Percentiles rank a stretch among this genome's conserved stretches.
These are phyloP conservation scores for Intoshia linei DNA, from an alignment of 1,140 invertebrate genomes.

Conservation along the genomic window DNA sequence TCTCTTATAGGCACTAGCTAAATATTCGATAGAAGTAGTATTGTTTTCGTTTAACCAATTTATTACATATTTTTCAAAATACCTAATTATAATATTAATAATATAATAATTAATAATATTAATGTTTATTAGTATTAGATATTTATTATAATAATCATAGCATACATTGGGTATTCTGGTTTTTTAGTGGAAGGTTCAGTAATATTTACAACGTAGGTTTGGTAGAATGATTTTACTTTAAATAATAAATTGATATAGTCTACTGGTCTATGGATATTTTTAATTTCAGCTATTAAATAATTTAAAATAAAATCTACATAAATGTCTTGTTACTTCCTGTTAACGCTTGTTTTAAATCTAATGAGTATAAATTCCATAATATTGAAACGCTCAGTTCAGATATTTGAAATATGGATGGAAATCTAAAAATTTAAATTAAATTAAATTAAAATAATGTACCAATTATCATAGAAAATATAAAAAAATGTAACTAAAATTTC, in stretches of 20 bases:
- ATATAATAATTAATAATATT: neutral
- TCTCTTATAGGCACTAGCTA: conserved; percentile 82
- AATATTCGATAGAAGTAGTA: conserved; percentile 84
- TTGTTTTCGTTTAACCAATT: conserved; percentile 99
- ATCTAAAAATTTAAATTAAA: conserved; percentile 18
- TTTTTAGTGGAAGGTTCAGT: conserved; percentile 1
- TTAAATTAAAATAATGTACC: conserved; percentile 2
- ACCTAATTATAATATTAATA: conserved; percentile 25
- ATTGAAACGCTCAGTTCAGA: conserved; percentile 63
- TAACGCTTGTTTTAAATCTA: conserved; percentile 82
- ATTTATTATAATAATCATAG: neutral
- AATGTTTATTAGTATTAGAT: neutral
- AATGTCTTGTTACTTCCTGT: conserved; percentile 29
- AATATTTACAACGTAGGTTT: conserved; percentile 62
- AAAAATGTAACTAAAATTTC: neutral
- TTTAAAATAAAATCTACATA: neutral
- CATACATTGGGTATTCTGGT: neutral
- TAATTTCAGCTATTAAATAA: neutral
- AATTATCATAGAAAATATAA: neutral
- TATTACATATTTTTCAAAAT: conserved; percentile 99
- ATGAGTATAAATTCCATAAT: conserved; percentile 79
- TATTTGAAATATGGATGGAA: conserved; percentile 30
- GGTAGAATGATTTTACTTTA: conserved; percentile 90
- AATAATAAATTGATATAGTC: conserved; percentile 94
- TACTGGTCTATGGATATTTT: conserved; percentile 4